A percentile compares a stretch with the other conserved stretches of the same genome.
These are phyloP conservation scores for Drosophila micromelanica DNA, from an alignment of 1,140 invertebrate species.

Conservation along the genomic window DNA sequence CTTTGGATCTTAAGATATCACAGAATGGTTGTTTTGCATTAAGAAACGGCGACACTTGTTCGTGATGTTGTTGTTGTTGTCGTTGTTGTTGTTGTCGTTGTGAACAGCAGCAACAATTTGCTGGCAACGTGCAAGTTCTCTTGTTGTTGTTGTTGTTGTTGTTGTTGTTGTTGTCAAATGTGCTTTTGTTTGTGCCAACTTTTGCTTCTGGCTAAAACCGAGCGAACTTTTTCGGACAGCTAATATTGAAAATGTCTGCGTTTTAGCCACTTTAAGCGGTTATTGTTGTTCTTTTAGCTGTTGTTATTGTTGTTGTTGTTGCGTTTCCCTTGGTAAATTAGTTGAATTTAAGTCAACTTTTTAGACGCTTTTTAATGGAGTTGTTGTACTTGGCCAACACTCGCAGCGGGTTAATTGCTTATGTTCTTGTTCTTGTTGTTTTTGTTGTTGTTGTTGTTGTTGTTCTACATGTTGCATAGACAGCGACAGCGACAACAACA, in stretches of 20 bases:
- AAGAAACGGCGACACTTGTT: conserved; percentile 61
- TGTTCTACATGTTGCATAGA: conserved; percentile 51
- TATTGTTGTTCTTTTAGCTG: not conserved
- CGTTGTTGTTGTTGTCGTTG: conserved; percentile 21
- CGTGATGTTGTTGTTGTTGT: too few species aligned
- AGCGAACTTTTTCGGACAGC: conserved; percentile 42
- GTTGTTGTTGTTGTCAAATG: too few species aligned
- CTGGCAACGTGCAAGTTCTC: conserved; percentile 17
- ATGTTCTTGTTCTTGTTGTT: conserved; percentile 21
- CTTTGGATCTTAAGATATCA: conserved; percentile 84
- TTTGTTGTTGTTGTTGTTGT: conserved; percentile 18
- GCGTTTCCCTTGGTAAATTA: conserved; percentile 45
- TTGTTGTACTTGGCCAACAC: conserved; percentile 53
- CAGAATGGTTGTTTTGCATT: conserved; percentile 74
- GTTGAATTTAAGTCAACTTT: conserved; percentile 36
- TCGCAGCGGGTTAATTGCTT: conserved; percentile 20
- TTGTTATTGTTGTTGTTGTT: conserved; percentile 8
- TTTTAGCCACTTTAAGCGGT: conserved; percentile 30
- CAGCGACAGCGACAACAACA: conserved; percentile 63
- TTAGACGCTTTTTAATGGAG: conserved; percentile 23
- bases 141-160: conserved; percentile 31
- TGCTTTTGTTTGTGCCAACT: conserved; percentile 46
- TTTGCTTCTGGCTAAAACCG: conserved; percentile 35
- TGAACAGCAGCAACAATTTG: conserved; percentile 17
- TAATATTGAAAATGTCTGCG: conserved; percentile 28